These are phyloP conservation scores for Odontocerum albicorne DNA, from an alignment of 2,888 invertebrate genomes.

Conservation along the genomic window DNA sequence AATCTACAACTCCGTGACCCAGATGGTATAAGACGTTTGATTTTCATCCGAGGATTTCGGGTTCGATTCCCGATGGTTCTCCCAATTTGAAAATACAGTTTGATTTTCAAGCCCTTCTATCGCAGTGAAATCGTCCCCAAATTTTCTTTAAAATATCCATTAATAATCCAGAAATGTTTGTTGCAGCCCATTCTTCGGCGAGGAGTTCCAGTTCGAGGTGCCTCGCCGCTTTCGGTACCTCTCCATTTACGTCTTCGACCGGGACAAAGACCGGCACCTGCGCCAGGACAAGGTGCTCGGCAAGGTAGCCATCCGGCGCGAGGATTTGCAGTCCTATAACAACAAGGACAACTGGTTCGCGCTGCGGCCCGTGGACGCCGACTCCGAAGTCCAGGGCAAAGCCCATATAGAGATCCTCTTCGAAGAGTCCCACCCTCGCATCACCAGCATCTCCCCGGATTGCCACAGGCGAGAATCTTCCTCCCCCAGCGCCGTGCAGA, in stretches of 20 bases:
- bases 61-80: too few relatives aligned
- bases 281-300: conserved; percentile 77
- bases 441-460: conserved; percentile 46
- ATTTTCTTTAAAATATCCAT: too few relatives aligned
- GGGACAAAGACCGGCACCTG: conserved; percentile 68
- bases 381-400: conserved; percentile 90
- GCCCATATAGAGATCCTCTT: conserved; percentile 80
- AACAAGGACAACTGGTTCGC: conserved; percentile 94
- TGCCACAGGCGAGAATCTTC: conserved; percentile 47
- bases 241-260: conserved; percentile 86
- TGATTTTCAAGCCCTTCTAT: too few relatives aligned
- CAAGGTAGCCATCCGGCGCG: conserved; percentile 85
- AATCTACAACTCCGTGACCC: too few relatives aligned
- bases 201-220: conserved; percentile 92
- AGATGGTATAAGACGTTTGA: too few relatives aligned
- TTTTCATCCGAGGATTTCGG: too few relatives aligned
- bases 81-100: too few relatives aligned
- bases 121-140: too few relatives aligned
- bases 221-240: conserved; percentile 87
- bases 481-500: conserved; percentile 33
- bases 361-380: conserved; percentile 80
- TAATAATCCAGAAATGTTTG: too few relatives aligned
- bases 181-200: conserved; percentile 87
- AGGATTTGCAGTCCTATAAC: conserved; percentile 84
- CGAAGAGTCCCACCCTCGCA: conserved; percentile 58